A percentile compares a stretch with the other conserved stretches of the same genome.
Evolutionary conservation across 2,888 invertebrate species (phyloP).

Genomic region (Lasioglossum leucozonium): DNA sequence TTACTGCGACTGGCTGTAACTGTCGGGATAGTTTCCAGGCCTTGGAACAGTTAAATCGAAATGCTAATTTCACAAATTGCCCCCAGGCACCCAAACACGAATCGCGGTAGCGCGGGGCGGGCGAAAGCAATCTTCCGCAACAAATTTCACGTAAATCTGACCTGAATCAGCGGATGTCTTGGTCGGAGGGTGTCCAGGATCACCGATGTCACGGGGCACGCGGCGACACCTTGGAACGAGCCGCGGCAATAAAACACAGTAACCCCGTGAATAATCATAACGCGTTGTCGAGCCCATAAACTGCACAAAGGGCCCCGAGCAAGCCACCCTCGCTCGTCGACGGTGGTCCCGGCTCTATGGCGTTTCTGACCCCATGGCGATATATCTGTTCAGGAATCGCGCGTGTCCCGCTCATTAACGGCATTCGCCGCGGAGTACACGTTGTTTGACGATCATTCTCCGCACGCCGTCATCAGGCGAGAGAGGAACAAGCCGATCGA

Average conservation of each 20-base stretch:
- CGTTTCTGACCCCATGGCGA: conserved; percentile 50
- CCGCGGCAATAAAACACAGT: conserved; percentile 83
- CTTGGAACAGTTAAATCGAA: neutral
- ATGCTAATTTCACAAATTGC: neutral
- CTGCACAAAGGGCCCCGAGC: conserved; percentile 76
- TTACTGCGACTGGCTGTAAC: no score
- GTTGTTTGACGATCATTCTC: conserved; percentile 79
- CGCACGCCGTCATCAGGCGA: conserved; percentile 69
- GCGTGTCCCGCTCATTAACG: conserved; percentile 81
- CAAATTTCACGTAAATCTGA: neutral
- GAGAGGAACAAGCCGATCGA: conserved; percentile 46
- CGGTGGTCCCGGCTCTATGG: conserved; percentile 36
- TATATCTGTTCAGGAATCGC: conserved; percentile 64
- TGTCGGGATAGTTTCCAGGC: no score
- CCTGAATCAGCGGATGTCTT: neutral
- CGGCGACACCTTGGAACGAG: conserved; percentile 50
- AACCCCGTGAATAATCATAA: conserved; percentile 84
- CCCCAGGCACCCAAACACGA: neutral
- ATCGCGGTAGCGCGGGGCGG: neutral
- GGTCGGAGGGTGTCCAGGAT: neutral
- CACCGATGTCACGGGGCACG: conserved; percentile 19
- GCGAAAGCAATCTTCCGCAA: neutral
- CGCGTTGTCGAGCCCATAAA: conserved; percentile 81
- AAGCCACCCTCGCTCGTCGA: conserved; percentile 58
- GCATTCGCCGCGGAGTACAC: conserved; percentile 77